Evolutionary conservation across 2,888 invertebrate species (phyloP), one percentile per base, ranked within the genome.

Genomic region (Caradrina clavipalpis): DNA sequence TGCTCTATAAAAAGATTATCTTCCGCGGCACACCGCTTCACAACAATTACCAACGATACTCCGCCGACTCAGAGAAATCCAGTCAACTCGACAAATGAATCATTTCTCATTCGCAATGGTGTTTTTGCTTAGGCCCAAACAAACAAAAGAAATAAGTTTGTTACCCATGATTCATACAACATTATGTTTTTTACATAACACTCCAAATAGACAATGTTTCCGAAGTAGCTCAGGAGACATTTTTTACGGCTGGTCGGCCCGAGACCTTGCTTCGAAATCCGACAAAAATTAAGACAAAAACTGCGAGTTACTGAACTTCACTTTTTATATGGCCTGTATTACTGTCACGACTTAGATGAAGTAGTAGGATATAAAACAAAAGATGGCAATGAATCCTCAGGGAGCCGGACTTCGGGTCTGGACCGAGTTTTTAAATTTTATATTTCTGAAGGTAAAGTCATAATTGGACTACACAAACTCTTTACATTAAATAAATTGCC

Each of bases 1-100:
- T 80, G 76, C 83, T 83, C 83, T 74, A 83, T 83, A 85, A 83
- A 81, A 83, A 83, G 83, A 85, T 85, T 85, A 83, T 83, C 81
- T 75, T 51, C 53, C 53, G 65, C 65, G 64, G 69, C 76, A 62
- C 73, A 61, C 65, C 54, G 71, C 65, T 71, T 64, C 70, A 50
- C 75, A 67, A 78, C 75, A 66, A 70, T 80, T 78, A 73, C 72
- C 73, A 62, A 69, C 69, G 54, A 60, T 39, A 58, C 53, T 62
- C 51, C n/a, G 26, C 59, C 51, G 39, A 62, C 69, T 35, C 53
- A 59, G 73, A 60, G 71, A 73, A 68, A 74, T 71, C 63, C 78
- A 63, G 45, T 55, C 39, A 61, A 65, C 73, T 59, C 19, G 49
- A 56, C 35, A 63, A 65, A 73, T 83, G 76, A 83, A 73, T 83